These are phyloP conservation scores for Drosophila tsacasi DNA, from an alignment of 1,140 invertebrate genomes.

Conservation along the genomic window DNA sequence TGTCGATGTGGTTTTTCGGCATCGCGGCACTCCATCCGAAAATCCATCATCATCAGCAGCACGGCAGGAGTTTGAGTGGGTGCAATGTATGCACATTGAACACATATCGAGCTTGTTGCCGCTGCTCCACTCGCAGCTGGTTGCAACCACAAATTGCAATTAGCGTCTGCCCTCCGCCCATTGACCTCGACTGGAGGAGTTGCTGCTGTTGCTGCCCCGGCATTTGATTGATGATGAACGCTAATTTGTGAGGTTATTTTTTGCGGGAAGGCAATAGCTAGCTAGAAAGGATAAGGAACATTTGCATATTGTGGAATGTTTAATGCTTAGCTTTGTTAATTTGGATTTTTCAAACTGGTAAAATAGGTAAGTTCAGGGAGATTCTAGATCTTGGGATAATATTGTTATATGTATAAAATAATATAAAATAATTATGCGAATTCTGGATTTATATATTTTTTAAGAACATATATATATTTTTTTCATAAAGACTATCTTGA, in stretches of 20 bases:
- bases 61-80: neutral
- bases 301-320: constrained; percentile 13
- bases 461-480: no score
- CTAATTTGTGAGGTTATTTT: constrained; percentile 38
- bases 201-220: constrained; percentile 11
- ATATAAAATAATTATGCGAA: no score
- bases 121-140: constrained; percentile 17
- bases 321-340: neutral
- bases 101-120: constrained; percentile 20
- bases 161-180: constrained; percentile 36
- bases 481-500: no score
- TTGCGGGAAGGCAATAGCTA: neutral
- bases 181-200: constrained; percentile 36
- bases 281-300: neutral
- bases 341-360: neutral
- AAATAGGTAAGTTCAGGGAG: neutral
- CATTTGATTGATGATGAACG: constrained; percentile 58
- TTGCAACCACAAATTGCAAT: constrained; percentile 61
- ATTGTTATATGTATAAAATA: no score
- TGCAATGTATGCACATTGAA: constrained; percentile 7
- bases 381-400: neutral
- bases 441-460: no score
- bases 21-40: constrained; percentile 26
- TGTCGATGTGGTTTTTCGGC: constrained; percentile 40
- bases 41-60: constrained; percentile 38